Conservation (phyloP, 2,113 vertebrate genomes). For the Morphnarchus princeps region DNA sequence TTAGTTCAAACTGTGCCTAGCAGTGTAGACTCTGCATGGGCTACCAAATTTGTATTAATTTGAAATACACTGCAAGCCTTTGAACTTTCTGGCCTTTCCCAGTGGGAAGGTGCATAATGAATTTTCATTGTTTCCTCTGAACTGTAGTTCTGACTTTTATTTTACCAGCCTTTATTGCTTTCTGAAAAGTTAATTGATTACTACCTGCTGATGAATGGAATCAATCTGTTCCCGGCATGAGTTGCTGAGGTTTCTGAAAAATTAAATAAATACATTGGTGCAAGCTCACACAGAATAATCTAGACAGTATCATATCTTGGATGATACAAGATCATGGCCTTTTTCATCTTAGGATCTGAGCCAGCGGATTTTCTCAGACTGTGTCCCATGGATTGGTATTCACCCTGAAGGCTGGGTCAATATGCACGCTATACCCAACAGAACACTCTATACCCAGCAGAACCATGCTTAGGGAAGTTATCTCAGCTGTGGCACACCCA, state of each 20-base stretch:
- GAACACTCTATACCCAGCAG: not conserved
- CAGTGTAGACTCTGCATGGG: not conserved
- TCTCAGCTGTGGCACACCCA: not conserved
- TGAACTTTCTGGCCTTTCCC: not conserved
- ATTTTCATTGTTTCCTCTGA: not conserved
- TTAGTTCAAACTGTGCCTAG: not conserved
- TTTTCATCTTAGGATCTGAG: not conserved
- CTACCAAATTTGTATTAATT: not conserved
- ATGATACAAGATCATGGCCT: not conserved
- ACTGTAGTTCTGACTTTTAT: not conserved
- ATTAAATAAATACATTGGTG: not conserved
- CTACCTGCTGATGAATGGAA: not conserved
- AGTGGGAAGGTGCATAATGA: not conserved
- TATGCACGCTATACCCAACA: not conserved
- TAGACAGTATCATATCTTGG: not conserved
- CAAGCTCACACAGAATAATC: not conserved
- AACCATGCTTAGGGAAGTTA: not conserved
- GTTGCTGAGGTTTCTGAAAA: not conserved
- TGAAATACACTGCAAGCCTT: not conserved
- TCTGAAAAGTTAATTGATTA: not conserved
- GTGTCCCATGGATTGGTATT: not conserved
- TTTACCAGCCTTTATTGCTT: not conserved
- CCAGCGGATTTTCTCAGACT: not conserved
- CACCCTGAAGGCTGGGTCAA: not conserved
- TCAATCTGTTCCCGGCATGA: not conserved